phyloP scores from a whole-genome alignment of 2,113 vertebrate species.

The Paralichthys olivaceus region DNA sequence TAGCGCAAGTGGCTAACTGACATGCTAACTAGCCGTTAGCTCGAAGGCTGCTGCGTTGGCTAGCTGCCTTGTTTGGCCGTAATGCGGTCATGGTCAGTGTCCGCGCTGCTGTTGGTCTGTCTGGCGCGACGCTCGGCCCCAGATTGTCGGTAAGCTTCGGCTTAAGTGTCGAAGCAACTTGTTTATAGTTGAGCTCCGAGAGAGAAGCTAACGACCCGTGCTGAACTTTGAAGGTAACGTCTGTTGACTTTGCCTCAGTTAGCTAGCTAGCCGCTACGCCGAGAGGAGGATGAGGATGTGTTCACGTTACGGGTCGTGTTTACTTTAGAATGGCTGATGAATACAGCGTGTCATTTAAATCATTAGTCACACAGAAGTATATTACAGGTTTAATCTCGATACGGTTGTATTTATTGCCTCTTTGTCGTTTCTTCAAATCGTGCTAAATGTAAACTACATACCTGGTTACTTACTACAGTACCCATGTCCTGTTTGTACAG shows the following conservation, averaged over 20 bases:
- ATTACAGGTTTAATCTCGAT: background rate
- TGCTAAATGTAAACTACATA: background rate
- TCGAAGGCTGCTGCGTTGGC: slow-evolving; percentile 40
- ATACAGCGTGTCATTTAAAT: background rate
- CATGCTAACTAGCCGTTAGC: slow-evolving; percentile 72
- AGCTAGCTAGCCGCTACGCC: slow-evolving; percentile 32
- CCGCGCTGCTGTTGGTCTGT: slow-evolving; percentile 14
- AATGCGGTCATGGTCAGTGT: slow-evolving; percentile 57
- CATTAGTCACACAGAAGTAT: background rate
- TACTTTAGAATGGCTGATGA: slow-evolving; percentile 14
- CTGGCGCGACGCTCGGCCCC: slow-evolving; percentile 1
- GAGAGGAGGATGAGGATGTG: slow-evolving; percentile 35
- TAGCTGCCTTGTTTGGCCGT: slow-evolving; percentile 68
- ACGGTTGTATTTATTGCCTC: background rate
- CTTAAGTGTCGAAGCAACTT: background rate
- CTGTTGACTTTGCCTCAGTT: slow-evolving; percentile 52
- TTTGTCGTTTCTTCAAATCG: background rate
- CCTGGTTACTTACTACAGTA: background rate
- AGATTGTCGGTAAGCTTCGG: background rate
- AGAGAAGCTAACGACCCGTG: background rate
- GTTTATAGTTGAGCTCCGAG: background rate
- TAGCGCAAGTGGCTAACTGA: slow-evolving; percentile 49
- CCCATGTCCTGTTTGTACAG: no score
- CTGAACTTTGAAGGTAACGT: slow-evolving; percentile 24
- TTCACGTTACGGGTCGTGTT: slow-evolving; percentile 37